Evolutionary conservation across 2,888 invertebrate species (phyloP).

Genomic region (Synanthedon andrenaeformis): DNA sequence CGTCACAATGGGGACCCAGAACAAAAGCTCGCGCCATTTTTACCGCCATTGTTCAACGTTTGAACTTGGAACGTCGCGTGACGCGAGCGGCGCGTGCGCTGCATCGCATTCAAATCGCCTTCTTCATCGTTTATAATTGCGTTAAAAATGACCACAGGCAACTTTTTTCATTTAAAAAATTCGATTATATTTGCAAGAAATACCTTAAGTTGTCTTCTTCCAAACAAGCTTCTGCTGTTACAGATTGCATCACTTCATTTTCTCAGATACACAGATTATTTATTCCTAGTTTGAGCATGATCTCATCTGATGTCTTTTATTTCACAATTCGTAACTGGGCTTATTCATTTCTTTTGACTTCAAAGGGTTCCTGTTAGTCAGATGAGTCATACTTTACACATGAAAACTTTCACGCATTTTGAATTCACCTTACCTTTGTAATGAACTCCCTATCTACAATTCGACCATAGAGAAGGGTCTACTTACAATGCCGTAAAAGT

Average conservation of each 20-base stretch:
- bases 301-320: no score
- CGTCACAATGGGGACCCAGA: constrained; percentile 44
- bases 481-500: constrained; percentile 49
- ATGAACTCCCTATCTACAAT: constrained; percentile 23
- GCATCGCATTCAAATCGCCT: constrained; percentile 55
- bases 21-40: constrained; percentile 66
- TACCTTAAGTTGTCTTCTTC: background rate
- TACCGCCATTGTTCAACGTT: constrained; percentile 55
- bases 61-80: constrained; percentile 64
- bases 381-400: no score
- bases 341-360: no score
- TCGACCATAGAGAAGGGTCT: constrained; percentile 42
- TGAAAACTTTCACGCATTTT: no score
- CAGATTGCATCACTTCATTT: background rate
- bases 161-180: background rate
- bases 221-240: background rate
- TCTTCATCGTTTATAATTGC: constrained; percentile 37
- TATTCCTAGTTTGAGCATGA: no score
- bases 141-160: constrained; percentile 1
- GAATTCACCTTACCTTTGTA: background rate
- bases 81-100: constrained; percentile 58
- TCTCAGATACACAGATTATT: no score
- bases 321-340: background rate
- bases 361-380: no score
- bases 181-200: background rate